Percentiles rank a stretch among this genome's conserved stretches.
These are phyloP conservation scores for Xanthostigma xanthostigma DNA, from an alignment of 2,888 invertebrate species.

Conservation along the genomic window DNA sequence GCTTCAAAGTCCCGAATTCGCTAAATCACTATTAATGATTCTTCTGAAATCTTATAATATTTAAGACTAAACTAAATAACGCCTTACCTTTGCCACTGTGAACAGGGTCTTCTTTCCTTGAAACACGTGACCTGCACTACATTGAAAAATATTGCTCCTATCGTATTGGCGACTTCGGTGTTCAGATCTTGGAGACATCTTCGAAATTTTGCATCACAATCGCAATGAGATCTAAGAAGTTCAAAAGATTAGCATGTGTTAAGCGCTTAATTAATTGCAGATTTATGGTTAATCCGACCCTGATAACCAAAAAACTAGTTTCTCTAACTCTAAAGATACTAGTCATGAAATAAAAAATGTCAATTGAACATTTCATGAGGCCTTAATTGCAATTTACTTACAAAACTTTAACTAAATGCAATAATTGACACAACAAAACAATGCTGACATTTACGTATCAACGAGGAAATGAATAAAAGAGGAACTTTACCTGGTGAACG, in stretches of 20 bases:
- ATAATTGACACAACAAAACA: not conserved
- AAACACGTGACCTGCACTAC: conserved; percentile 59
- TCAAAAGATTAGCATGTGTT: not conserved
- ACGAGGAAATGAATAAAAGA: too few species aligned
- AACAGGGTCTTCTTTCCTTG: conserved; percentile 46
- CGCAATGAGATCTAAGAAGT: conserved; percentile 47
- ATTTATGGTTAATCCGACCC: too few species aligned
- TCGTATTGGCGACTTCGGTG: conserved; percentile 51
- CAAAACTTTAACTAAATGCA: not conserved
- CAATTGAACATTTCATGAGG: too few species aligned
- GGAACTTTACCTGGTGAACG: conserved; percentile 37
- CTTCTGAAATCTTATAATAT: conserved; percentile 3
- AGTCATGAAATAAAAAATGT: too few species aligned
- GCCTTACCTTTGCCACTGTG: conserved; percentile 43
- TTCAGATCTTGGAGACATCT: conserved; percentile 50
- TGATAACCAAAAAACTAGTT: too few species aligned
- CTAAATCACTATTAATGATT: too few species aligned
- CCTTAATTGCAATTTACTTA: too few species aligned
- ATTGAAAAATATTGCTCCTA: conserved; percentile 63
- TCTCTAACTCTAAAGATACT: too few species aligned
- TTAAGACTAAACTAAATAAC: conserved; percentile 10
- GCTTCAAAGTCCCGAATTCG: too few species aligned
- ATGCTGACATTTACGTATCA: too few species aligned
- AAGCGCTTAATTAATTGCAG: too few species aligned
- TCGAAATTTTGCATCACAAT: conserved; percentile 56